Evolutionary conservation across 92 coral and sea anemone genomes (phyloP), one percentile per base, ranked within the genome.

Genomic region (Galaxea fascicularis): DNA sequence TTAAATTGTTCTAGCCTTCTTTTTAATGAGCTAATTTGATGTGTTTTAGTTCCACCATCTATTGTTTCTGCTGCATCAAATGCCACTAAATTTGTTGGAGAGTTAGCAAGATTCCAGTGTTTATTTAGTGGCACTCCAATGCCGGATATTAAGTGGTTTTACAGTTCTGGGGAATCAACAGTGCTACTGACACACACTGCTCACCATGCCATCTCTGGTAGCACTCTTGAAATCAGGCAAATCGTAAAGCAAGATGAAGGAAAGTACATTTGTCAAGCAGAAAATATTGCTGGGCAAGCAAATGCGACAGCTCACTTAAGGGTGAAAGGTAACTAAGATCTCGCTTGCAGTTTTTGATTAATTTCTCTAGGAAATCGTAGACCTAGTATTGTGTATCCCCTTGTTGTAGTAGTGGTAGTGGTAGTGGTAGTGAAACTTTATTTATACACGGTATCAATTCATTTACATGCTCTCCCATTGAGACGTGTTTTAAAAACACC

Each of bases 71-170:
- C 84, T 49, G 57, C 98, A 8, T 75, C 79, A 27, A 92, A 96
- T 67, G 92, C 89, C 49, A 89, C 91, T 4, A 87, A 84, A 57
- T 81, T 83, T 13, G 95, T 95, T 63, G 99, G 98, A 6, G 93
- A 89, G 76, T 79, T 92, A 11, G 93, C 87, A 3, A 85, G 73
- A 67, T 92, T 96, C 73, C 59, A 39, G 46, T 96, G 99, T 59
- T 70, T 64, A 39, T 96, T 94, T 90, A 68, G 65, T 75, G 99
- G 98, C 13, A 90, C 84, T 59, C 99, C 99, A 35, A 75, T 49
- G 7, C 99, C 99, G 20, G 73, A 58, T 26, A 74, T 88, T 76
- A 49, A 65, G 66, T 96, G 99, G 99, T 92, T 86, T 79, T 92
- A 87, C 77, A 56, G 35, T 51, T 88, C 69, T 49, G 90, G 85